phyloP scores from a whole-genome alignment of 2,888 invertebrate species.

The Mantis religiosa region DNA sequence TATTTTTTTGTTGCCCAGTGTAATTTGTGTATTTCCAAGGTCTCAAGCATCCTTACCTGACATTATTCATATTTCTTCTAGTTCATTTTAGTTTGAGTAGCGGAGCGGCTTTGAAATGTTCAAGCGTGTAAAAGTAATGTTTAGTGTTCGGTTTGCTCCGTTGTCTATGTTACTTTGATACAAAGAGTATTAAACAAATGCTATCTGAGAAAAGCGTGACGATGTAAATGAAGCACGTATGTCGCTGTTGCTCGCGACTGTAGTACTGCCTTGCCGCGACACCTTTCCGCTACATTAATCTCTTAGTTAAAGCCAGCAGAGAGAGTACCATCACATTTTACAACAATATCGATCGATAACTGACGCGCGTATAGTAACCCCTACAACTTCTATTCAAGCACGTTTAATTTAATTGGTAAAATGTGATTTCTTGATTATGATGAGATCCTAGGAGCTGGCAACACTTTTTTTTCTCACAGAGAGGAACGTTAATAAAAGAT shows the following conservation, averaged over 20 bases:
- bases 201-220: too few relatives aligned
- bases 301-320: neutral
- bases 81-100: too few relatives aligned
- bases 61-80: too few relatives aligned
- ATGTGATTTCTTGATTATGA: neutral
- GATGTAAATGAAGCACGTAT: neutral
- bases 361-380: neutral
- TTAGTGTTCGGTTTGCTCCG: too few relatives aligned
- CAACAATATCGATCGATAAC: neutral
- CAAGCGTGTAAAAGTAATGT: too few relatives aligned
- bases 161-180: too few relatives aligned
- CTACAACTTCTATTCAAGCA: neutral
- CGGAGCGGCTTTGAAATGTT: too few relatives aligned
- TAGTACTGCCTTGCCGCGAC: neutral
- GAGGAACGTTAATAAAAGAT: neutral
- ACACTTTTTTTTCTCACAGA: neutral
- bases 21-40: too few relatives aligned
- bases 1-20: too few relatives aligned
- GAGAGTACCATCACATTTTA: neutral
- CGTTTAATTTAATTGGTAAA: neutral
- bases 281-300: conserved; percentile 1
- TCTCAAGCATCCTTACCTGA: too few relatives aligned
- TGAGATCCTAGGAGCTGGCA: neutral
- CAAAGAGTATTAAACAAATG: too few relatives aligned
- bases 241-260: neutral